A percentile compares a stretch with the other conserved stretches of the same genome.
Conservation (phyloP, 2,888 invertebrate genomes). For the Linhomoeus sp. region DNA sequence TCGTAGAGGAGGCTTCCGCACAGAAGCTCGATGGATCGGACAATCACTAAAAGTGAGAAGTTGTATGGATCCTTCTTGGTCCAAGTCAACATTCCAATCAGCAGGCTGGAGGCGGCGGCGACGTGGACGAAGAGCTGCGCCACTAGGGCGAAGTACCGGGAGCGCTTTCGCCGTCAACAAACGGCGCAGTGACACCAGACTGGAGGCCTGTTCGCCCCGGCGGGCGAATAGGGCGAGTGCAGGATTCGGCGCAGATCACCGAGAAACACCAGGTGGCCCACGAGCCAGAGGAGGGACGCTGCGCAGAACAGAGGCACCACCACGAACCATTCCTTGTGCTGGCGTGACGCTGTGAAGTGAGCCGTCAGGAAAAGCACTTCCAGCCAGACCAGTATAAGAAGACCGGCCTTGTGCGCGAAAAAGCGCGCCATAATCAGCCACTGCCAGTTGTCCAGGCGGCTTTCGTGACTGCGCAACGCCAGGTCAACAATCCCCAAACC, state of each 20-base stretch:
- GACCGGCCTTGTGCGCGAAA: constrained; percentile 3
- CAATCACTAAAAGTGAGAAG: constrained; percentile 19
- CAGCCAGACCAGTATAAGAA: constrained; percentile 5
- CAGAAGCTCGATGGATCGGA: constrained; percentile 25
- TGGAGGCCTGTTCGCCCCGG: constrained; percentile 12
- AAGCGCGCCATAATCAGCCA: constrained; percentile 16
- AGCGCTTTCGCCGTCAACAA: constrained; percentile 26
- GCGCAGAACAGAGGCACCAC: constrained; percentile 28
- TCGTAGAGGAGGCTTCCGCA: constrained; percentile 26
- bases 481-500: constrained; percentile 24
- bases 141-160: constrained; percentile 29
- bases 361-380: constrained; percentile 17
- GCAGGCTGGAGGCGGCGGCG: constrained; percentile 19
- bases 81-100: constrained; percentile 24
- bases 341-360: constrained; percentile 18
- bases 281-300: constrained; percentile 21
- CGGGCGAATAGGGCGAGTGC: constrained; percentile 26
- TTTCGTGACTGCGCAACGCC: constrained; percentile 11
- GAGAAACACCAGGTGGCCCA: constrained; percentile 25
- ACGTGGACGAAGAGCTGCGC: constrained; percentile 24
- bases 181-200: constrained; percentile 8
- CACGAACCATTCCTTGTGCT: constrained; percentile 31
- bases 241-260: constrained; percentile 23
- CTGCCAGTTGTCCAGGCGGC: constrained; percentile 24
- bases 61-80: constrained; percentile 24